phyloP scores from a whole-genome alignment of 2,797 vertebrate species.

The Lepilemur ruficaudatus region DNA sequence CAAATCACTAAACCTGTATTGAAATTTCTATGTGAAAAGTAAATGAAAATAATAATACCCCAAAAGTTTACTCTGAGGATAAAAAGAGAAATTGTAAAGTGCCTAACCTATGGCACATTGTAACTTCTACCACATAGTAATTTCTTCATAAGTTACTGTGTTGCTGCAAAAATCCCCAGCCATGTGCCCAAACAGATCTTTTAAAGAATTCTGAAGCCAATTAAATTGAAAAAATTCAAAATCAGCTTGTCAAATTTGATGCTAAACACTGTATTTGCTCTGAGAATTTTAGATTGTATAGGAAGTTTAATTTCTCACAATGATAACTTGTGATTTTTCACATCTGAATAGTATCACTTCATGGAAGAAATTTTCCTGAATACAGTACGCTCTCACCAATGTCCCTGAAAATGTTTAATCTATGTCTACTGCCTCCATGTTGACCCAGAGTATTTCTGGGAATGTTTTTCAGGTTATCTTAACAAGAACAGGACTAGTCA shows the following conservation, averaged over 20 bases:
- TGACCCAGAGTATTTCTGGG: not conserved
- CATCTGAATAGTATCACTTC: not conserved
- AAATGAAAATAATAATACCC: not conserved
- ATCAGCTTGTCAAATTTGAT: not conserved
- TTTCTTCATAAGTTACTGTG: not conserved
- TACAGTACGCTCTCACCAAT: not conserved
- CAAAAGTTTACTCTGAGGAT: not conserved
- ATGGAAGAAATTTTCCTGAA: not conserved
- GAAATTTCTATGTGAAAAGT: not conserved
- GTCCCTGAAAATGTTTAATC: not conserved
- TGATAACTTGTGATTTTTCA: not conserved
- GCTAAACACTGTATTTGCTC: not conserved
- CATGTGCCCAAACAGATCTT: not conserved
- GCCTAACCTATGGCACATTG: rapidly evolving
- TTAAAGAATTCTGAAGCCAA: not conserved
- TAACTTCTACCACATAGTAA: not conserved
- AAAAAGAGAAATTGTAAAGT: not conserved
- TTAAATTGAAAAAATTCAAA: not conserved
- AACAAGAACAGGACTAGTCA: not conserved
- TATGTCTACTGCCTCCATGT: not conserved
- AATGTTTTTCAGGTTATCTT: not conserved
- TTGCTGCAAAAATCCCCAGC: not conserved
- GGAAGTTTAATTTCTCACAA: not conserved
- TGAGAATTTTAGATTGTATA: not conserved
- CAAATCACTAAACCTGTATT: not conserved